These are phyloP conservation scores for Hipposideros armiger DNA, from an alignment of 2,113 vertebrate genomes.

Conservation along the genomic window DNA sequence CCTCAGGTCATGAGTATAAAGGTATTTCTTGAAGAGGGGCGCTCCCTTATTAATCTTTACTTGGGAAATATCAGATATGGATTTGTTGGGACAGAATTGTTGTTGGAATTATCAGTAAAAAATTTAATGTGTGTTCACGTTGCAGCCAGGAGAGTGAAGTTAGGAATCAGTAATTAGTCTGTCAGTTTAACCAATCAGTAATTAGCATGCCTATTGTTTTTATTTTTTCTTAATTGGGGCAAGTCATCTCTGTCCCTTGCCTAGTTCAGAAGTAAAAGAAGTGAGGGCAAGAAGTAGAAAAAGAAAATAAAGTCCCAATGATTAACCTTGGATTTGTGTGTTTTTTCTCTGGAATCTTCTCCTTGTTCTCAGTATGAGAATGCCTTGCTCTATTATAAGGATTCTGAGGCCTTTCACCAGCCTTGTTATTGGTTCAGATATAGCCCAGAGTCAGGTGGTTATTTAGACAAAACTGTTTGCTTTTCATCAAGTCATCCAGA, in stretches of 20 bases:
- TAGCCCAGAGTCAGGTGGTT: neutral
- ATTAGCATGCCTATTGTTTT: neutral
- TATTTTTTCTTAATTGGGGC: constrained; percentile 23
- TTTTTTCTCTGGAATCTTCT: neutral
- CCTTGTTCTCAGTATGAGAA: neutral
- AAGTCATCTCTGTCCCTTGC: neutral
- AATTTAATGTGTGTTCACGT: neutral
- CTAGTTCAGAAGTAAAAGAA: neutral
- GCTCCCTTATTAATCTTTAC: neutral
- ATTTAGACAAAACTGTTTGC: constrained; percentile 32
- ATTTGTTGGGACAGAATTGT: neutral
- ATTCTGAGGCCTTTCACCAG: neutral
- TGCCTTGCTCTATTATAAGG: no score
- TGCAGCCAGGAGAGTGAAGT: neutral
- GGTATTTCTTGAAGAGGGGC: neutral
- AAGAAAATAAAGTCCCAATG: neutral
- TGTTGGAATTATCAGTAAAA: neutral
- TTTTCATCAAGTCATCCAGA: constrained; percentile 9
- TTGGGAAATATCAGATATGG: neutral
- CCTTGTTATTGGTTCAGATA: neutral
- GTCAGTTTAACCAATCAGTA: neutral
- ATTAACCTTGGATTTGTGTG: neutral
- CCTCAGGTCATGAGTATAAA: neutral
- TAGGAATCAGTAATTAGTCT: neutral
- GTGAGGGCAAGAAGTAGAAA: neutral